phyloP scores from a whole-genome alignment of 2,888 invertebrate species.

The Scelioninae gen. 1 region DNA sequence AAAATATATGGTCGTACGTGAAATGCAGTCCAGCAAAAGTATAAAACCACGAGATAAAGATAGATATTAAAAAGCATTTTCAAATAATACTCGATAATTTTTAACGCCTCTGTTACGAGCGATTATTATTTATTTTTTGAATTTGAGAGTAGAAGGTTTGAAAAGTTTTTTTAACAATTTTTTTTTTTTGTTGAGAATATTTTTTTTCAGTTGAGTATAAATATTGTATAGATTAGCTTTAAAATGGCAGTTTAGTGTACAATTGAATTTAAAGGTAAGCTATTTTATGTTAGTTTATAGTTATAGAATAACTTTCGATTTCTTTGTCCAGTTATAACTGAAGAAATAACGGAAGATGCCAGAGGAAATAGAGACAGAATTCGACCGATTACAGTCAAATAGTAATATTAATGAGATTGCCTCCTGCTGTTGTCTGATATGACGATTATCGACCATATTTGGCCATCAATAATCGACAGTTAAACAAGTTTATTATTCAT shows the following conservation, averaged over 20 bases:
- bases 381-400: constrained; percentile 76
- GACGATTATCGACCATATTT: constrained; percentile 76
- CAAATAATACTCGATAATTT: constrained; percentile 15
- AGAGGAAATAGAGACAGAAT: constrained; percentile 48
- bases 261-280: too few species aligned
- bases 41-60: constrained; percentile 33
- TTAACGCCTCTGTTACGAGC: not conserved
- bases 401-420: constrained; percentile 80
- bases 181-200: too few species aligned
- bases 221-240: too few species aligned
- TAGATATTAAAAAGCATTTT: constrained; percentile 16
- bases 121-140: too few species aligned
- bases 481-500: constrained; percentile 81
- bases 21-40: constrained; percentile 32
- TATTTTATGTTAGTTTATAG: too few species aligned
- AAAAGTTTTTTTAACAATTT: too few species aligned
- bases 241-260: too few species aligned
- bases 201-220: too few species aligned
- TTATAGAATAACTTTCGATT: constrained; percentile 18
- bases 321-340: constrained; percentile 30
- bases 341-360: constrained; percentile 37
- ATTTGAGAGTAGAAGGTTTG: too few species aligned
- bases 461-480: constrained; percentile 75
- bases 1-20: constrained; percentile 23
- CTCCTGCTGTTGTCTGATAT: constrained; percentile 73